Percentiles rank a stretch among this genome's conserved stretches.
Evolutionary conservation across 2,888 invertebrate genomes (phyloP).

Genomic region (Laspeyria flexula): DNA sequence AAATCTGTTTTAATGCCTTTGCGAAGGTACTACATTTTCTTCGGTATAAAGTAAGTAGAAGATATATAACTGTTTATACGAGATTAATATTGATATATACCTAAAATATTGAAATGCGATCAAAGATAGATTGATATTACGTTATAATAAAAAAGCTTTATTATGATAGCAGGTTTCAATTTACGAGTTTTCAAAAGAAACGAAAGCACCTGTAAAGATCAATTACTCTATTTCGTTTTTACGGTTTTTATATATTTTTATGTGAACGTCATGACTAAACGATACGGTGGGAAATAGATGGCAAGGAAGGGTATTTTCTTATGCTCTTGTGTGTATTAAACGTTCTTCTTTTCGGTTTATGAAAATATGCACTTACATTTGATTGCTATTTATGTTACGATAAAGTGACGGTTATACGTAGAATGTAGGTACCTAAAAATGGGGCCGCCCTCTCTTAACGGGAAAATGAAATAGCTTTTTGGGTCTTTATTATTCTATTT

Average conservation of each 20-base stretch:
- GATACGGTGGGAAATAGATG: slow-evolving; percentile 1
- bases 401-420: slow-evolving; percentile 5
- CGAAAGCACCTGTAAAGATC: slow-evolving; percentile 36
- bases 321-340: slow-evolving; percentile 9
- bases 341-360: slow-evolving; percentile 11
- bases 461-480: not conserved
- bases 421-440: not conserved
- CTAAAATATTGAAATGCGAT: slow-evolving; percentile 31
- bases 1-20: too few species aligned
- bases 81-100: too few species aligned
- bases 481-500: not conserved
- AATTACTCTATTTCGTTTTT: slow-evolving; percentile 35
- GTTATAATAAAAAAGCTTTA: slow-evolving; percentile 45
- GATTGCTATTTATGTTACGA: slow-evolving; percentile 11
- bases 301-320: slow-evolving; percentile 2
- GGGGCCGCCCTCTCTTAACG: not conserved
- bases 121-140: slow-evolving; percentile 46
- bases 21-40: too few species aligned
- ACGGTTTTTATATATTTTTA: slow-evolving; percentile 21
- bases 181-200: slow-evolving; percentile 44
- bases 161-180: slow-evolving; percentile 43
- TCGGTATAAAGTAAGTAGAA: too few species aligned
- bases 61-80: too few species aligned
- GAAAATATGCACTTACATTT: slow-evolving; percentile 17
- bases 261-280: slow-evolving; percentile 10